Conservation (phyloP, 2,888 invertebrate genomes). For the Flabesymbios commensalis region DNA sequence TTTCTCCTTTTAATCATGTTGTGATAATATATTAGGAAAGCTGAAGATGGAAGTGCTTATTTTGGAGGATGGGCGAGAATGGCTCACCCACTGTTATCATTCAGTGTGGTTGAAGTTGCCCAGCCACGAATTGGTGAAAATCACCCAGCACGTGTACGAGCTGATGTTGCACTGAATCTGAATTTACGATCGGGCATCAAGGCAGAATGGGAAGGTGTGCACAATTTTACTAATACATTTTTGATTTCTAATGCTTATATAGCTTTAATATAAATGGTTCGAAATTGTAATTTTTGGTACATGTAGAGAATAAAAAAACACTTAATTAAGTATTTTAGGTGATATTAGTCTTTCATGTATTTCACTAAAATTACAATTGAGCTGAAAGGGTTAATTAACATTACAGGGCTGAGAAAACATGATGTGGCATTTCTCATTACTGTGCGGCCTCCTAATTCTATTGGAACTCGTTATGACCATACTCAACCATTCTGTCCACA, state of each 20-base stretch:
- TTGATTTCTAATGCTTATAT: too few species aligned
- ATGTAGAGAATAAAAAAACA: too few species aligned
- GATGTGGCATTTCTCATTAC: constrained; percentile 97
- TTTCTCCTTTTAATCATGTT: too few species aligned
- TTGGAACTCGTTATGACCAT: constrained; percentile 68
- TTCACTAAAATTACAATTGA: too few species aligned
- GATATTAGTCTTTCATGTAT: too few species aligned
- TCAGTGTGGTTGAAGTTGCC: constrained; percentile 84
- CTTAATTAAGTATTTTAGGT: too few species aligned
- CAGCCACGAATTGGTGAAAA: constrained; percentile 77
- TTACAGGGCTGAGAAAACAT: constrained; percentile 71
- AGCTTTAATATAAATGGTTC: too few species aligned
- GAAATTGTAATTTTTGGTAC: too few species aligned
- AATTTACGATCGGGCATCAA: constrained; percentile 90
- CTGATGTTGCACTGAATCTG: constrained; percentile 90
- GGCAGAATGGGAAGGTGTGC: constrained; percentile 83
- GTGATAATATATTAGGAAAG: constrained; percentile 73
- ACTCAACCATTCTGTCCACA: constrained; percentile 83
- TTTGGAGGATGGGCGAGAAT: constrained; percentile 99
- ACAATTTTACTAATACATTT: not conserved
- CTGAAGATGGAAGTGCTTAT: constrained; percentile 74
- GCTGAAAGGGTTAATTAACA: too few species aligned
- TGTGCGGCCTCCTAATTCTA: constrained; percentile 80
- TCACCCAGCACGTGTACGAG: constrained; percentile 91
- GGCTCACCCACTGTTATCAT: constrained; percentile 91